These are phyloP conservation scores for Dichetophora obliterata DNA, from an alignment of 2,888 invertebrate species.

Conservation along the genomic window DNA sequence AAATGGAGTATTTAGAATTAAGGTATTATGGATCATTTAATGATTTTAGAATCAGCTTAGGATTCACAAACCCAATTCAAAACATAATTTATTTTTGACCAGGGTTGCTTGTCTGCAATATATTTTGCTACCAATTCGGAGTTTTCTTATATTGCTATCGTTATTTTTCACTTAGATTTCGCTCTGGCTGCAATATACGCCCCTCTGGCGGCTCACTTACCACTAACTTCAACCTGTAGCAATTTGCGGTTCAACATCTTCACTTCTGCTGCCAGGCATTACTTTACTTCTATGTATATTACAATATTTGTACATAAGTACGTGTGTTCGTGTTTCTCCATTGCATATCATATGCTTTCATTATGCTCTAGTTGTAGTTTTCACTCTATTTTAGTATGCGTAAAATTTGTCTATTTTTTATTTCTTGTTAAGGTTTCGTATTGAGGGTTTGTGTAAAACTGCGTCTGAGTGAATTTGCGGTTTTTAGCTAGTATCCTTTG, in stretches of 20 bases:
- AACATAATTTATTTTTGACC: neutral
- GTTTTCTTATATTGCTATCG: neutral
- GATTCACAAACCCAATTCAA: too few relatives aligned
- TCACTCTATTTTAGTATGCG: constrained; percentile 14
- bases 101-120: neutral
- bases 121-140: neutral
- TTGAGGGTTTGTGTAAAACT: constrained; percentile 7
- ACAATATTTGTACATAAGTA: neutral
- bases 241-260: constrained; percentile 40
- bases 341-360: neutral
- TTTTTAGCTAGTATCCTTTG: neutral
- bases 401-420: neutral
- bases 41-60: too few relatives aligned
- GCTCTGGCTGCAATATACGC: neutral
- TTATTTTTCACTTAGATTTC: neutral
- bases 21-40: too few relatives aligned
- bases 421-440: neutral
- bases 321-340: neutral
- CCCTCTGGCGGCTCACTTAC: constrained; percentile 43
- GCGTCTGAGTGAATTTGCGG: constrained; percentile 33
- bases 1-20: too few relatives aligned
- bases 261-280: neutral
- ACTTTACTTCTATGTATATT: neutral
- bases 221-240: constrained; percentile 60
- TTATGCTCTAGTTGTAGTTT: constrained; percentile 10